A percentile compares a stretch with the other conserved stretches of the same genome.
Evolutionary conservation across 1,140 invertebrate genomes (phyloP).

Genomic region (Arion vulgaris): DNA sequence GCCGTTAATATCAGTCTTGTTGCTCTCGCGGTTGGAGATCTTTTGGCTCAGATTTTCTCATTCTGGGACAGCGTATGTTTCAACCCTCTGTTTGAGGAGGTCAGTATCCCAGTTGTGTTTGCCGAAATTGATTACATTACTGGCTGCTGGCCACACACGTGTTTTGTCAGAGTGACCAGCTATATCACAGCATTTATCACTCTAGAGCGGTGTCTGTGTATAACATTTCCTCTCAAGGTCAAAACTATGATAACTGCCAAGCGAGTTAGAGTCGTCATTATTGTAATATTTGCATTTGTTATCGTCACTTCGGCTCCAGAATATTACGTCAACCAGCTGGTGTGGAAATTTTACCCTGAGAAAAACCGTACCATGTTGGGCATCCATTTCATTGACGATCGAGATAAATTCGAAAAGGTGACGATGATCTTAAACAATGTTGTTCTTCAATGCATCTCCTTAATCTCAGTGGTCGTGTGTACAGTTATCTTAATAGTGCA

Average conservation of each 20-base stretch:
- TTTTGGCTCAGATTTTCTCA: background rate
- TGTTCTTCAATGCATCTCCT: background rate
- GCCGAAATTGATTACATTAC: background rate
- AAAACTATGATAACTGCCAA: background rate
- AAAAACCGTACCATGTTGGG: background rate
- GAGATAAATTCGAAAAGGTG: background rate
- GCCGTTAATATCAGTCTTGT: background rate
- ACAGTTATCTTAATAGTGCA: background rate
- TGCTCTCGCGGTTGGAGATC: background rate
- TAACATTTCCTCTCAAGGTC: background rate
- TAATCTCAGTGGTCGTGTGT: background rate
- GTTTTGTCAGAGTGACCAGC: background rate
- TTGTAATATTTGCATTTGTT: background rate
- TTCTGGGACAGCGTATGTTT: background rate
- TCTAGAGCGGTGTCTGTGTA: slow-evolving; percentile 1
- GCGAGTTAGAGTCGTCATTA: background rate
- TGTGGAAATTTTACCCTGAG: background rate
- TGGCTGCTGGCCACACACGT: background rate
- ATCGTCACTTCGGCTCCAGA: background rate
- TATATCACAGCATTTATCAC: slow-evolving; percentile 17
- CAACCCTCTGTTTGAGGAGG: background rate
- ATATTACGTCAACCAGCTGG: slow-evolving; percentile 2
- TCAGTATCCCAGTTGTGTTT: background rate
- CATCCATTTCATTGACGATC: background rate
- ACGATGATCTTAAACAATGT: background rate